Percentiles rank a stretch among this genome's conserved stretches.
These are phyloP conservation scores for Leptopterna dolabrata DNA, from an alignment of 2,888 invertebrate genomes.

Conservation along the genomic window DNA sequence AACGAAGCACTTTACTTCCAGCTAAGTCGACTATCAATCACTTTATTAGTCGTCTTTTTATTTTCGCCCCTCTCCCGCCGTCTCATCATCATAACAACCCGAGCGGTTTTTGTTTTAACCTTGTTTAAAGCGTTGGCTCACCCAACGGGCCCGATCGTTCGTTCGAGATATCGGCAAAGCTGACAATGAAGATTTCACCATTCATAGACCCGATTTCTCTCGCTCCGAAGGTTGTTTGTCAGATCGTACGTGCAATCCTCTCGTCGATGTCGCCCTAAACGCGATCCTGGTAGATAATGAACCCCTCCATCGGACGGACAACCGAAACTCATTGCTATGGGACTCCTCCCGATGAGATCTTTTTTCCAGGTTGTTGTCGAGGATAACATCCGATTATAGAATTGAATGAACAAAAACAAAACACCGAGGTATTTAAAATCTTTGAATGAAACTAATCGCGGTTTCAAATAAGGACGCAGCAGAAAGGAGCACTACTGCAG, in stretches of 20 bases:
- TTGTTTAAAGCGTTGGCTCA: neutral
- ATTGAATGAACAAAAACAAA: no score
- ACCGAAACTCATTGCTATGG: no score
- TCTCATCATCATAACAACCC: neutral
- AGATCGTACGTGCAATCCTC: neutral
- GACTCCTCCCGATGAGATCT: no score
- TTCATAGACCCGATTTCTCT: neutral
- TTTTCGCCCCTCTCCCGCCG: neutral
- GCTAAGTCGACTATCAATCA: neutral
- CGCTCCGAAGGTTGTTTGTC: neutral
- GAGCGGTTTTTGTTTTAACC: neutral
- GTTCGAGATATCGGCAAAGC: neutral
- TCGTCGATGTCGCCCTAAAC: neutral
- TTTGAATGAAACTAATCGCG: no score
- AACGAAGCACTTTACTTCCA: neutral
- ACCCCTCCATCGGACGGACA: no score
- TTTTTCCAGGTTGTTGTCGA: no score
- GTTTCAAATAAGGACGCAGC: no score
- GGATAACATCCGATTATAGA: no score
- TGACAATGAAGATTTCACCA: slow-evolving; percentile 33
- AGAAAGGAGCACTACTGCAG: no score
- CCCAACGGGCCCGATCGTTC: neutral
- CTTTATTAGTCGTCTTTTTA: neutral
- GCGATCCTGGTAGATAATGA: no score
- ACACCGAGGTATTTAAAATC: no score